These are phyloP conservation scores for Magallana gigas DNA, from an alignment of 1,140 invertebrate species.

Conservation along the genomic window DNA sequence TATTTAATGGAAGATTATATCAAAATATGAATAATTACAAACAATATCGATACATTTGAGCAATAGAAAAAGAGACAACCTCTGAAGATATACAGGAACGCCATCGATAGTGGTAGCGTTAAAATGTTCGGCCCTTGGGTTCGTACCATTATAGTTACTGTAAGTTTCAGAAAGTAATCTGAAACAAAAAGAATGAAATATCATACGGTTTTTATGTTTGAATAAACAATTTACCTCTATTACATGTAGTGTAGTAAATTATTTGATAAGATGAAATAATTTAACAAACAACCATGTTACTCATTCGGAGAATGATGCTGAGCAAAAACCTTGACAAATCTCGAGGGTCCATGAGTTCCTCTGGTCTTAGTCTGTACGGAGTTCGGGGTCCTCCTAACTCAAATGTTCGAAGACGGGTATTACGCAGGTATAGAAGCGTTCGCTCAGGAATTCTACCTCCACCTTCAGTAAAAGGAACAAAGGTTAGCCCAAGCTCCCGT, in stretches of 20 bases:
- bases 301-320: too few species aligned
- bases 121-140: not conserved
- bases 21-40: too few species aligned
- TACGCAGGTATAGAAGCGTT: not conserved
- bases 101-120: not conserved
- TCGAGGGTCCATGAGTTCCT: not conserved
- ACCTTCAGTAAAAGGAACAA: not conserved
- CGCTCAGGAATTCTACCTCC: not conserved
- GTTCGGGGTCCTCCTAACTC: not conserved
- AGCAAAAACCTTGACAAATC: too few species aligned
- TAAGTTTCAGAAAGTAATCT: not conserved
- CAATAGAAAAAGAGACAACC: not conserved
- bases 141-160: not conserved
- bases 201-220: not conserved
- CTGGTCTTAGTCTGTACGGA: not conserved
- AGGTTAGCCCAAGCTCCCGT: not conserved
- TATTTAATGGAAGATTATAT: too few species aligned
- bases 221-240: not conserved
- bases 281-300: not conserved
- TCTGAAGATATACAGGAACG: not conserved
- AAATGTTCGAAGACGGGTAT: not conserved
- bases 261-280: too few species aligned
- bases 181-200: not conserved
- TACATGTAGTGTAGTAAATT: too few species aligned
- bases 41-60: too few species aligned